Percentiles rank a stretch among this genome's conserved stretches.
Conservation (phyloP, 2,888 invertebrate species). For the Emmelina monodactyla region DNA sequence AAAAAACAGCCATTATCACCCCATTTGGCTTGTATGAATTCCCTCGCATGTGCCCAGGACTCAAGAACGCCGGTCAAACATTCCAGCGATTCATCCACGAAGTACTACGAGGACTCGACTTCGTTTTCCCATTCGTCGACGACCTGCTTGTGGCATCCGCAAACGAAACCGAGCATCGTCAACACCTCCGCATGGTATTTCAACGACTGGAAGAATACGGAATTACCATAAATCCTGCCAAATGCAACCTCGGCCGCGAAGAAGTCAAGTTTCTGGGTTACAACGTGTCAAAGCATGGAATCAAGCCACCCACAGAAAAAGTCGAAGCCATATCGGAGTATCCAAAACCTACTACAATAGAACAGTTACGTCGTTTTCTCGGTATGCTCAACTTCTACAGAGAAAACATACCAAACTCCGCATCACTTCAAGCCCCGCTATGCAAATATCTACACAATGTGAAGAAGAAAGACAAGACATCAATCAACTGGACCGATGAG, state of each 20-base stretch:
- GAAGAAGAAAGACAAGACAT: slow-evolving; percentile 14
- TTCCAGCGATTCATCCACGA: slow-evolving; percentile 7
- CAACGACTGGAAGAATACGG: slow-evolving; percentile 4
- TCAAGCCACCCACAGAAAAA: background rate
- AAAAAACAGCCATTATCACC: slow-evolving; percentile 13
- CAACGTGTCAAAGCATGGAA: background rate
- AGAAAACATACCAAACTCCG: slow-evolving; percentile 21
- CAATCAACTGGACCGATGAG: slow-evolving; percentile 15
- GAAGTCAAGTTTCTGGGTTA: slow-evolving; percentile 3
- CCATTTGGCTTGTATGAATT: slow-evolving; percentile 12
- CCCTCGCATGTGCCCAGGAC: slow-evolving; percentile 8
- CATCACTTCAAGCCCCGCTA: slow-evolving; percentile 20
- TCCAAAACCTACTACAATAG: slow-evolving; percentile 4
- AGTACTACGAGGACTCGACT: slow-evolving; percentile 3
- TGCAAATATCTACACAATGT: slow-evolving; percentile 14
- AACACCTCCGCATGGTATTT: slow-evolving; percentile 2
- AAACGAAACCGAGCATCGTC: slow-evolving; percentile 1
- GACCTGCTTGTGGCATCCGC: slow-evolving; percentile 2
- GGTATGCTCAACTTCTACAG: slow-evolving; percentile 25
- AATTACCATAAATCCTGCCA: slow-evolving; percentile 4
- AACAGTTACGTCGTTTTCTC: slow-evolving; percentile 10
- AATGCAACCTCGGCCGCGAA: slow-evolving; percentile 3
- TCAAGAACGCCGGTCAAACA: slow-evolving; percentile 9
- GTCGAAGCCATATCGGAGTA: too few species aligned
- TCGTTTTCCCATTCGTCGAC: slow-evolving; percentile 4